Evolutionary conservation across 2,113 vertebrate genomes (phyloP), one percentile per base, ranked within the genome.

Genomic region (Pipa parva): DNA sequence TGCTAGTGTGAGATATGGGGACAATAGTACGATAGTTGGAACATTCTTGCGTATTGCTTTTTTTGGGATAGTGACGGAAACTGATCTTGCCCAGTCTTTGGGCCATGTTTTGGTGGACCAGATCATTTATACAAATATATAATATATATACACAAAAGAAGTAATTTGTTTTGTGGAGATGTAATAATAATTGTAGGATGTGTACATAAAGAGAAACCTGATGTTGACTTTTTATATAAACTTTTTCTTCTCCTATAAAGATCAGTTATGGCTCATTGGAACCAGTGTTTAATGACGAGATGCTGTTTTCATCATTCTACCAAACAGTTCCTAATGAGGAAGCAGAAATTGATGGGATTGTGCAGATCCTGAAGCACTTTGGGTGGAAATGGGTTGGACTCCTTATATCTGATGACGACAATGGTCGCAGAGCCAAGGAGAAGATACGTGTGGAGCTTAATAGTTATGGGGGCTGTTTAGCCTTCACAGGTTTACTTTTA

Each of bases 351-450:
- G 11, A 33, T 29, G 25, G 13, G 13, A 22, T 20, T 63, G n/a
- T 26, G 57, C 22, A 46, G 15, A 22, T 62, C 8, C 37, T 62
- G 22, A 45, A 48, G n/a, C 42, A 62, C 29, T 62, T 62, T 18
- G 27, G 39, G 13, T 62, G 59, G 59, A 62, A 39, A 2, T 62
- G 59, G 59, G 26, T 63, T 48, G 59, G 59, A 25, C 37, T 63
- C 26, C 45, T 63, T 28, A 17, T 48, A 20, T n/a, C 45, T 24
- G 59, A 48, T 63, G 42, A 63, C 28, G 45, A 49, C 2, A 20
- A 15, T 48, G 45, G 45, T 3, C 45, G 20, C 3, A 48, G 17
- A 20, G 45, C 45, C 8, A 12, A 18, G n/a, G 45, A 48, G 3
- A 18, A 18, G 15, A 8, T 48, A 48, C n/a, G 8, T 15, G 20